Evolutionary conservation across 2,888 invertebrate species (phyloP).

Genomic region (Melipona beecheii): DNA sequence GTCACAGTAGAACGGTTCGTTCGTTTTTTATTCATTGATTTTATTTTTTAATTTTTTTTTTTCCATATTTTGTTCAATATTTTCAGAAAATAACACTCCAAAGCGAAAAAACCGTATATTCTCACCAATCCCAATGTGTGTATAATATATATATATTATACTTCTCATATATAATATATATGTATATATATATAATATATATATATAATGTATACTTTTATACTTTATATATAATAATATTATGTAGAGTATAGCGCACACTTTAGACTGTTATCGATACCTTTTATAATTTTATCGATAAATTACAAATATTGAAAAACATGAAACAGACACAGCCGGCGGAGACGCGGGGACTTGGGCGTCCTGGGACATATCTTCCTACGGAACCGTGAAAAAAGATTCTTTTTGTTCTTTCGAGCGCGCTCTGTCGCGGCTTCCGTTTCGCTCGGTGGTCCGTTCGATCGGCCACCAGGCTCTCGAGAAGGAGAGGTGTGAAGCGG

Average conservation of each 20-base stretch:
- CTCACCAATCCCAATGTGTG: conserved; percentile 83
- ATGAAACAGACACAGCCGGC: conserved; percentile 83
- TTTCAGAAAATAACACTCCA: conserved; percentile 85
- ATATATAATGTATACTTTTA: conserved; percentile 82
- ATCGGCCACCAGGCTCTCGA: conserved; percentile 21
- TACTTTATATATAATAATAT: conserved; percentile 83
- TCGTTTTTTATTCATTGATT: conserved; percentile 82
- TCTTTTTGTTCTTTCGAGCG: conserved; percentile 32
- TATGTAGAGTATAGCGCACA: conserved; percentile 83
- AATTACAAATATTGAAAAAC: conserved; percentile 84
- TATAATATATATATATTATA: conserved; percentile 82
- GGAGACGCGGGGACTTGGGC: conserved; percentile 73
- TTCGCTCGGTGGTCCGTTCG: conserved; percentile 17
- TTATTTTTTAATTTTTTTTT: conserved; percentile 80
- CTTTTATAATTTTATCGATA: conserved; percentile 83
- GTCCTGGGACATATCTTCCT: conserved; percentile 56
- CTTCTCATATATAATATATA: conserved; percentile 81
- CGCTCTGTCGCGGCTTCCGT: conserved; percentile 24
- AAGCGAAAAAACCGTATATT: conserved; percentile 84
- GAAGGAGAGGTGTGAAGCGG: neutral
- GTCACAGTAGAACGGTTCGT: conserved; percentile 58
- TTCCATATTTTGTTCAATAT: conserved; percentile 84
- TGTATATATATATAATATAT: conserved; percentile 79
- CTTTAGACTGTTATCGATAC: conserved; percentile 84
- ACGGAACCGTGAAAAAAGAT: conserved; percentile 63